Evolutionary conservation across 2,113 vertebrate species (phyloP).

Genomic region (Ictidomys tridecemlineatus): DNA sequence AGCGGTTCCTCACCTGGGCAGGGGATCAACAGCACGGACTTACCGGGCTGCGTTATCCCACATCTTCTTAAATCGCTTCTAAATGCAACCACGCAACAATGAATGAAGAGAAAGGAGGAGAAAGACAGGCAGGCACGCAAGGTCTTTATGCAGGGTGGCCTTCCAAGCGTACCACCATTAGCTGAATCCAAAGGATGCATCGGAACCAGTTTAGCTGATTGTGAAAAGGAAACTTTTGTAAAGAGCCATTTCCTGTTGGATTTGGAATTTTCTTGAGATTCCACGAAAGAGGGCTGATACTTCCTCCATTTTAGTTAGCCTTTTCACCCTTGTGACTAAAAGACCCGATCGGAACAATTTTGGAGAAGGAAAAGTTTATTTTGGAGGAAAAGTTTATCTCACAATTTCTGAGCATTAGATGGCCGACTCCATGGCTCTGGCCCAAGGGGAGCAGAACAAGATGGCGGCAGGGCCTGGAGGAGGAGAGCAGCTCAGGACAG

Average conservation of each 20-base stretch:
- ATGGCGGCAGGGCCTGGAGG: too few species aligned
- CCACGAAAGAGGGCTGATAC: not conserved
- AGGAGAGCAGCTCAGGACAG: too few species aligned
- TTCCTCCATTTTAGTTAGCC: too few species aligned
- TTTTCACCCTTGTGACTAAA: too few species aligned
- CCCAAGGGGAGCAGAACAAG: too few species aligned
- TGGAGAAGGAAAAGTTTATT: too few species aligned
- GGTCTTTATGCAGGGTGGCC: too few species aligned
- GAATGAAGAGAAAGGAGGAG: constrained; percentile 9
- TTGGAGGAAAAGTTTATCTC: too few species aligned
- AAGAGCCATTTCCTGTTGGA: not conserved
- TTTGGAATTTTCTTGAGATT: not conserved
- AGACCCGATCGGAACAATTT: too few species aligned
- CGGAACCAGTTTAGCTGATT: not conserved
- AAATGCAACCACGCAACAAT: constrained; percentile 57
- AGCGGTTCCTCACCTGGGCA: constrained; percentile 62
- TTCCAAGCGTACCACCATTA: not conserved
- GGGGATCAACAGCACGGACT: constrained; percentile 60
- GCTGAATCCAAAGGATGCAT: not conserved
- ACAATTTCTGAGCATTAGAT: too few species aligned
- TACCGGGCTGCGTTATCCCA: constrained; percentile 61
- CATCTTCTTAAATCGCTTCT: constrained; percentile 72
- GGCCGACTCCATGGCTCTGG: too few species aligned
- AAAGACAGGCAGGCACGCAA: too few species aligned
- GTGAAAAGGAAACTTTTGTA: not conserved